Evolutionary conservation across 2,888 invertebrate genomes (phyloP).

Genomic region (Orthonychiurus folsomi): DNA sequence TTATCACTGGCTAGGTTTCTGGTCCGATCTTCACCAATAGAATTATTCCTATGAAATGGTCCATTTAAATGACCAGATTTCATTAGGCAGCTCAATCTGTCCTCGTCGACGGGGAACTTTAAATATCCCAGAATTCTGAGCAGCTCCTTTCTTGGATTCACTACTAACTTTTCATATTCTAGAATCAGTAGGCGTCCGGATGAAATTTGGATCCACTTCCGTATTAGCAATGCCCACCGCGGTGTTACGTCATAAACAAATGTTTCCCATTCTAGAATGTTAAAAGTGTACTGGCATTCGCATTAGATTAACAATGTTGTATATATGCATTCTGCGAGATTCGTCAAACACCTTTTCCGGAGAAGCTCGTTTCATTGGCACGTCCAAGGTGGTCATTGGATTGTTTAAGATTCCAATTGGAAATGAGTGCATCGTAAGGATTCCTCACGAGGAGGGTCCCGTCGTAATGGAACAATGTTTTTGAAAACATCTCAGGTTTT

Average conservation of each 20-base stretch:
- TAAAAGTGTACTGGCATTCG: too few relatives aligned
- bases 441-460: conserved; percentile 43
- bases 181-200: conserved; percentile 41
- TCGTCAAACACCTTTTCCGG: too few relatives aligned
- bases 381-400: conserved; percentile 41
- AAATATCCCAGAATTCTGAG: conserved; percentile 40
- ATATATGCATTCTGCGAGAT: too few relatives aligned
- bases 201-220: conserved; percentile 36
- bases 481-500: conserved; percentile 23
- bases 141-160: conserved; percentile 39
- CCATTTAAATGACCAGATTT: conserved; percentile 41
- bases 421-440: conserved; percentile 43
- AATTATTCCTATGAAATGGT: conserved; percentile 40
- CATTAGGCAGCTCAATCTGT: conserved; percentile 41
- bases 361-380: conserved; percentile 34
- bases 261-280: too few relatives aligned
- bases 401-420: conserved; percentile 42
- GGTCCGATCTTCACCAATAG: too few relatives aligned
- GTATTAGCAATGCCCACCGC: conserved; percentile 35
- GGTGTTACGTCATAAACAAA: conserved; percentile 26
- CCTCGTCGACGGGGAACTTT: conserved; percentile 38
- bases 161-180: conserved; percentile 42
- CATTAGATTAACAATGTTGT: too few relatives aligned
- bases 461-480: conserved; percentile 37
- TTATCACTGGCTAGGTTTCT: too few relatives aligned